Base-by-base conservation (phyloP, 2,888 invertebrate genomes). In the Escarpia spicata region DNA sequence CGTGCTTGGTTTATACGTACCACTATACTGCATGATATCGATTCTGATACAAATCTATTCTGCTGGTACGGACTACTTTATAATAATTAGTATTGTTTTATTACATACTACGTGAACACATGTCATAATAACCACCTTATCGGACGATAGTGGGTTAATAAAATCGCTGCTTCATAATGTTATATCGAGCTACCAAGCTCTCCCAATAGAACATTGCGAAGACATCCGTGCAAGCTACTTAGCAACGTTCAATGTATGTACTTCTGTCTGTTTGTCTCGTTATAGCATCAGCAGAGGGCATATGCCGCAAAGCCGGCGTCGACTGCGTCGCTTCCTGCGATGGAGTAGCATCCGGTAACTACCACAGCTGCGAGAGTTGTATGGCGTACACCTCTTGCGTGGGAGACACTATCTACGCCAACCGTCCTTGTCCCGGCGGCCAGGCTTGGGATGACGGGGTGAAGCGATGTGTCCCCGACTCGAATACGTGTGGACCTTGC, bases 341-440 rank as follows among this genome's bases (percentile, higher is more conserved):
- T 9, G 93, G 93, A 8, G 58, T 92, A 9, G 58, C 44, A 12
- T 52, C 91, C 43, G 93, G 93, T 1, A 91, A 93, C 91, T 93
- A 93, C 52, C 92, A 91, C 15, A 92, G 92, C n/a, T 93, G 93
- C 91, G 8, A 52, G 19, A 91, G 92, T 12, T 93, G 93, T 91
- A 45, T 15, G 3, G 19, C 19, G 4, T 93, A 89, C 90, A 91
- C 90, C 2, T 91, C 93, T 2, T 93, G 93, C 45, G 45, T 58
- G 45, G 52, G 89, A 91, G 92, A 75, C 31, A 90, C 31, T 44
- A 19, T 91, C 12, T 43, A 19, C 43, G 26, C 26, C 44, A 15
- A 91, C 43, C 43, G 45, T 43, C 45, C 91, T 8, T 91, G 43
- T 26, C 43, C 37, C 52, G 45, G 10, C 4, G 15, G 15, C 60